Conservation (phyloP, 2,113 vertebrate genomes). For the Cebus imitator region DNA sequence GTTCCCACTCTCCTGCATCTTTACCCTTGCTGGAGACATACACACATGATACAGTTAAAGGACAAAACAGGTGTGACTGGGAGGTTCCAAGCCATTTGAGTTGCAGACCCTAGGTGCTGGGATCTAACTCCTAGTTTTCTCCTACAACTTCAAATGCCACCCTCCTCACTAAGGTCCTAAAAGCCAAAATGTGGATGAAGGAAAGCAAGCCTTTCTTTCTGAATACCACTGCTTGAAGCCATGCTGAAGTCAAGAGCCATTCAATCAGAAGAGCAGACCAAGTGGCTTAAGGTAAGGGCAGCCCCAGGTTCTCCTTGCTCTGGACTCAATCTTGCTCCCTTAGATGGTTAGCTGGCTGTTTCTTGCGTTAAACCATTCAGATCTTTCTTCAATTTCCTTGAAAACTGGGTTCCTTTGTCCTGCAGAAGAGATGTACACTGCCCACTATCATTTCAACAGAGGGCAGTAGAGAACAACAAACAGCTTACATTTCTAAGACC, state of each 20-base stretch:
- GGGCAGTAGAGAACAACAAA: conserved; percentile 16
- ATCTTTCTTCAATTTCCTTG: background rate
- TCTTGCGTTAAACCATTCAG: background rate
- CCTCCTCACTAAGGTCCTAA: background rate
- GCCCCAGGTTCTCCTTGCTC: background rate
- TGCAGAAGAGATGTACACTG: background rate
- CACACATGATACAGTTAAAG: background rate
- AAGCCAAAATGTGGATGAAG: background rate
- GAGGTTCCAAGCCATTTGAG: background rate
- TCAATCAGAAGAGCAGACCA: background rate
- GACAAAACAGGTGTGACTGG: background rate
- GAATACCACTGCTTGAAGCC: background rate
- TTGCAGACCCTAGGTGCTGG: background rate
- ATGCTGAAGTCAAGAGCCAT: background rate
- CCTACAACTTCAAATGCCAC: background rate
- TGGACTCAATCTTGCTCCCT: background rate
- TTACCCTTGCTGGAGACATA: background rate
- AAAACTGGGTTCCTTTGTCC: background rate
- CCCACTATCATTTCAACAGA: conserved; percentile 36
- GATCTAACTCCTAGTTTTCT: background rate
- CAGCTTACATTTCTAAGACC: background rate
- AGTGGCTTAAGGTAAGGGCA: background rate
- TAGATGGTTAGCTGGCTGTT: background rate
- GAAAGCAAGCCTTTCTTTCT: background rate
- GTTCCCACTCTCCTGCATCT: background rate